Conservation (phyloP, 2,888 invertebrate genomes). For the Ferrisia virgata region DNA sequence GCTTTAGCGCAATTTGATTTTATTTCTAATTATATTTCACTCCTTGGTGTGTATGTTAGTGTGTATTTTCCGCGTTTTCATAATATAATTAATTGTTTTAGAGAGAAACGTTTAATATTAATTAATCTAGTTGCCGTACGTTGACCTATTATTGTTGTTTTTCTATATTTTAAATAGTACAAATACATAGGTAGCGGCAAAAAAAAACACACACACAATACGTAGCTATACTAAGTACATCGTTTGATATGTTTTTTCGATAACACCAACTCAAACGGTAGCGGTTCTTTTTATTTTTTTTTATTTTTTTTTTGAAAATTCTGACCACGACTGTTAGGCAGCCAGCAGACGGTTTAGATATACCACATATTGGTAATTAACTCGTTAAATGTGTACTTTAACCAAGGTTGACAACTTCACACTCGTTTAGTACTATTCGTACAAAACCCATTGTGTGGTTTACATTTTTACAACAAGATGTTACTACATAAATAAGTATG, state of each 20-base stretch:
- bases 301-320: not conserved
- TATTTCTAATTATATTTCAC: constrained; percentile 31
- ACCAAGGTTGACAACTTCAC: not conserved
- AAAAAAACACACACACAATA: not conserved
- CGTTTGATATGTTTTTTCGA: too few species aligned
- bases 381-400: not conserved
- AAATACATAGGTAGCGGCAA: not conserved
- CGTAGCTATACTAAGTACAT: not conserved
- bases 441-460: not conserved
- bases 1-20: constrained; percentile 33
- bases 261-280: too few species aligned
- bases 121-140: constrained; percentile 34
- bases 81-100: constrained; percentile 35
- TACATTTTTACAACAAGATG: not conserved
- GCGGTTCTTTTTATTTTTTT: not conserved
- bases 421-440: too few species aligned
- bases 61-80: constrained; percentile 24
- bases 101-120: constrained; percentile 28
- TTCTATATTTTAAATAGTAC: not conserved
- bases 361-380: not conserved
- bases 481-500: not conserved
- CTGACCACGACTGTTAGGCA: not conserved
- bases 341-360: not conserved
- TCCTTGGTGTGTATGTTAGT: too few species aligned
- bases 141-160: constrained; percentile 32